These are phyloP conservation scores for Trichonephila clavipes DNA, from an alignment of 1,140 invertebrate genomes.

Conservation along the genomic window DNA sequence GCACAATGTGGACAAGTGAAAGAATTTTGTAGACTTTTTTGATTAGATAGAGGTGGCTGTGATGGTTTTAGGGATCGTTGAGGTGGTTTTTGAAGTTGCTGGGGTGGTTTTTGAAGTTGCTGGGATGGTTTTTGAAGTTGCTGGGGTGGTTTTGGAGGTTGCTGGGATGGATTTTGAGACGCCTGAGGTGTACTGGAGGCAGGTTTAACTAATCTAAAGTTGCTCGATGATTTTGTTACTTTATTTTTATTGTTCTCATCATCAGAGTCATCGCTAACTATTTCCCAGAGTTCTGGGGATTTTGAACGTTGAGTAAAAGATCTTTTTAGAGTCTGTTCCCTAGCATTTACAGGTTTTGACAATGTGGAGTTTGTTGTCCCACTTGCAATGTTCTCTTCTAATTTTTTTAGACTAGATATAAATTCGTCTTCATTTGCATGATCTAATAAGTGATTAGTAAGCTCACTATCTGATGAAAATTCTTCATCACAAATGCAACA, in stretches of 20 bases:
- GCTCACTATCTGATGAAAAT: conserved; percentile 70
- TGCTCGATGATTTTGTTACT: neutral
- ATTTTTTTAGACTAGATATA: neutral
- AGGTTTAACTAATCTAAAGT: neutral
- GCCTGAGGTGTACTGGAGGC: neutral
- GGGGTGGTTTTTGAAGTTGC: neutral
- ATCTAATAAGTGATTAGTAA: conserved; percentile 51
- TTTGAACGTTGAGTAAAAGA: neutral
- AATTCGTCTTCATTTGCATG: conserved; percentile 62
- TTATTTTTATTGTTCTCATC: conserved; percentile 36
- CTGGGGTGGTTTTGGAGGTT: neutral
- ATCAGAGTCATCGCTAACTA: conserved; percentile 68
- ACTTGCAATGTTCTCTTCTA: neutral
- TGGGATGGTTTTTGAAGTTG: neutral
- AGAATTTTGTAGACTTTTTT: neutral
- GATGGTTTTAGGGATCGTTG: neutral
- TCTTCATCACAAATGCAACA: conserved; percentile 71
- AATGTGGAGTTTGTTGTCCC: neutral
- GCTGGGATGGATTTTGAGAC: neutral
- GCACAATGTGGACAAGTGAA: conserved; percentile 36
- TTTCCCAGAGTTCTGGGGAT: conserved; percentile 39
- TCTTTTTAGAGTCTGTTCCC: conserved; percentile 21
- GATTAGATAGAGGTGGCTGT: neutral
- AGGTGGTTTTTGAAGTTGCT: too few species aligned
- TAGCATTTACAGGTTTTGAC: neutral